phyloP scores from a whole-genome alignment of 2,113 vertebrate genomes.

The Mohoua ochrocephala region DNA sequence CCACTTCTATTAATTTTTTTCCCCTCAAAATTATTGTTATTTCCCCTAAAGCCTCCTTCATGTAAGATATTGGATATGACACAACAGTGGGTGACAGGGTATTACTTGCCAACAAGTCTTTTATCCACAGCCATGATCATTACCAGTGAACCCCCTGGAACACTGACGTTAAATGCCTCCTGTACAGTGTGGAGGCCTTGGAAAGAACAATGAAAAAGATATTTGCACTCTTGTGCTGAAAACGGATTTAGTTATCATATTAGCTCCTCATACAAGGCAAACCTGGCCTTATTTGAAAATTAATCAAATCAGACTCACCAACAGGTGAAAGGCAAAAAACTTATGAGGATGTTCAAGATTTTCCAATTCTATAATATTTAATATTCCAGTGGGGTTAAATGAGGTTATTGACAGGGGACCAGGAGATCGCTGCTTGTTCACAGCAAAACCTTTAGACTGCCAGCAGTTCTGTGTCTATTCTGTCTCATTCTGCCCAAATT shows the following conservation, averaged over 20 bases:
- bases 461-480: not conserved
- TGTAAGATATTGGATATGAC: not conserved
- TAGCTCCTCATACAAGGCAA: conserved; percentile 67
- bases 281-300: conserved; percentile 56
- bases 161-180: not conserved
- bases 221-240: conserved; percentile 66
- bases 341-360: not conserved
- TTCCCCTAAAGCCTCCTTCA: conserved; percentile 4
- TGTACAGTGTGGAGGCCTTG: not conserved
- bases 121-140: conserved; percentile 22
- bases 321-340: not conserved
- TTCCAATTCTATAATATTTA: not conserved
- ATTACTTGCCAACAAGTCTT: not conserved
- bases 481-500: not conserved
- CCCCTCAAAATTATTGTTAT: conserved; percentile 46
- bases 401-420: not conserved
- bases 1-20: conserved; percentile 42
- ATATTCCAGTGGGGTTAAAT: not conserved
- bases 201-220: conserved; percentile 25
- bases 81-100: not conserved
- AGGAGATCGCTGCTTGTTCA: not conserved
- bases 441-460: not conserved
- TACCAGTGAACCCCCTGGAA: conserved; percentile 6
- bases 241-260: conserved; percentile 64
- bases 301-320: conserved; percentile 40